These are phyloP conservation scores for Apaloderma vittatum DNA, from an alignment of 2,113 vertebrate genomes.

Conservation along the genomic window DNA sequence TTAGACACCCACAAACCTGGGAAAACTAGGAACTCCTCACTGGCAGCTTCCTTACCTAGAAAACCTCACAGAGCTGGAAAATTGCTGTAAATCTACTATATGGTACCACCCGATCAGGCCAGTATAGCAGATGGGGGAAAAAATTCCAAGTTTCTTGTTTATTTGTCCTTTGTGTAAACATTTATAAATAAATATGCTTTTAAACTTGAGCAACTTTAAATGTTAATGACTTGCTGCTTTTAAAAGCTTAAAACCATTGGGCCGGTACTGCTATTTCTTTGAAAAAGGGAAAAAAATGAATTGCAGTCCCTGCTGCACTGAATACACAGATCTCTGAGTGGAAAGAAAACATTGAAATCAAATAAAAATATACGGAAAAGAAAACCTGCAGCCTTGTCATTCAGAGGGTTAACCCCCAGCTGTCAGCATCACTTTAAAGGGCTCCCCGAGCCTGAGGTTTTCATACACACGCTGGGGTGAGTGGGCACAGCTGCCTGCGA, in stretches of 20 bases:
- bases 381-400: not conserved
- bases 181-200: not conserved
- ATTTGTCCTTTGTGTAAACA: constrained; percentile 3
- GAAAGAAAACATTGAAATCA: not conserved
- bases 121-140: not conserved
- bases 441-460: not conserved
- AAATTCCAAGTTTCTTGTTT: not conserved
- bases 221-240: not conserved
- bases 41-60: not conserved
- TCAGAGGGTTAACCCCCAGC: not conserved
- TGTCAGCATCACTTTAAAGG: not conserved
- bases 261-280: not conserved
- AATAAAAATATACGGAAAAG: not conserved
- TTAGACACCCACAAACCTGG: not conserved
- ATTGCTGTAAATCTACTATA: not conserved
- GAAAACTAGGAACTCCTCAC: not conserved
- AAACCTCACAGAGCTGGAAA: not conserved
- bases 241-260: not conserved
- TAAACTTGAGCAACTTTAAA: not conserved
- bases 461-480: not conserved
- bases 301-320: not conserved
- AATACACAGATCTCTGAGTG: not conserved
- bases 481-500: rapidly evolving
- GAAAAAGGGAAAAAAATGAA: not conserved
- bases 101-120: not conserved